Percentiles rank a stretch among this genome's conserved stretches.
phyloP scores from a whole-genome alignment of 2,113 vertebrate genomes.

The Indicator maculatus region DNA sequence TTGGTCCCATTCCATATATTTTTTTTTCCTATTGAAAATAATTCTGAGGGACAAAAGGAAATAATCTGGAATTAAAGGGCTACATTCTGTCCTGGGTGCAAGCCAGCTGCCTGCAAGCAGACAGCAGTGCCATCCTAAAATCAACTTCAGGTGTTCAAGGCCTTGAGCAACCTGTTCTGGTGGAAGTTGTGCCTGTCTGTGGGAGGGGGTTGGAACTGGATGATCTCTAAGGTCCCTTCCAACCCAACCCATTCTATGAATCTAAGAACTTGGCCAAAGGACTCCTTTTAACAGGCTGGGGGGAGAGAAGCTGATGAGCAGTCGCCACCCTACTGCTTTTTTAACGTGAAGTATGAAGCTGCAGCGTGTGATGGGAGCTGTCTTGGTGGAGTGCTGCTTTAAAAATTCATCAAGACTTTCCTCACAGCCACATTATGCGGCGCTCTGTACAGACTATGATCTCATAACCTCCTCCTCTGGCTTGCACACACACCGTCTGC shows the following conservation, averaged over 20 bases:
- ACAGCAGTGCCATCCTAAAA: neutral
- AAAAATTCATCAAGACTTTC: conserved; percentile 50
- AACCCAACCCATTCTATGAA: too few relatives aligned
- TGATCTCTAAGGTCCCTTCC: too few relatives aligned
- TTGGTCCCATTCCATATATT: neutral
- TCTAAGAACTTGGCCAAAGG: neutral
- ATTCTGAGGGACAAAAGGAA: neutral
- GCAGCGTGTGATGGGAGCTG: neutral
- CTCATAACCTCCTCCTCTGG: conserved; percentile 66
- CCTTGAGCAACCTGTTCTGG: too few relatives aligned
- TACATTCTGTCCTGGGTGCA: neutral
- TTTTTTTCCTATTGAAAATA: neutral
- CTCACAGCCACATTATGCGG: conserved; percentile 43
- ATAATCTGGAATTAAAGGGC: neutral
- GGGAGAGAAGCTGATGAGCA: neutral
- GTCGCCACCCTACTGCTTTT: neutral
- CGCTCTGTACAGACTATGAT: conserved; percentile 60
- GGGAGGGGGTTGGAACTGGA: too few relatives aligned
- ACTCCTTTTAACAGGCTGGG: neutral
- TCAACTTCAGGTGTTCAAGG: too few relatives aligned
- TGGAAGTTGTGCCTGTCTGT: too few relatives aligned
- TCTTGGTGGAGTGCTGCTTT: conserved; percentile 6
- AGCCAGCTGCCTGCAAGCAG: neutral
- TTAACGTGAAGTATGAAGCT: neutral
- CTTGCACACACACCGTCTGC: conserved; percentile 45